Percentiles rank a stretch among this genome's conserved stretches.
Evolutionary conservation across 2,113 vertebrate species (phyloP).

Genomic region (Hyperopisus bebe): DNA sequence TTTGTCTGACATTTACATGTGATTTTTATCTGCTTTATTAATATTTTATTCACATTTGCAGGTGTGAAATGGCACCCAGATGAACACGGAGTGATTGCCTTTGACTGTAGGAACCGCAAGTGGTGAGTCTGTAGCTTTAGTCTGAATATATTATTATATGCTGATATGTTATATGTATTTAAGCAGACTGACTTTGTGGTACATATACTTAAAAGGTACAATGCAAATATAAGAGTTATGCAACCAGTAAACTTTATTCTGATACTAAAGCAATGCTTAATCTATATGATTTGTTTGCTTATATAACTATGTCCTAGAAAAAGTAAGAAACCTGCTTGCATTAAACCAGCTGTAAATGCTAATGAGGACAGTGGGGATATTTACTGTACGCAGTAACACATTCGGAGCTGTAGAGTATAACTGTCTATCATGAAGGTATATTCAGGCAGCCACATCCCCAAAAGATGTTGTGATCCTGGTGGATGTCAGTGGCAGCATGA

Average conservation of each 20-base stretch:
- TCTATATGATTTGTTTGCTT: neutral
- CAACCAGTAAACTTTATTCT: neutral
- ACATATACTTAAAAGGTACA: neutral
- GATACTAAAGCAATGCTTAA: neutral
- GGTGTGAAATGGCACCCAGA: conserved; percentile 97
- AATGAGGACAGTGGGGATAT: neutral
- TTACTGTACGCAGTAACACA: neutral
- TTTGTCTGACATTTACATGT: conserved; percentile 10
- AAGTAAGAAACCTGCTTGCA: neutral
- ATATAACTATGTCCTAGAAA: neutral
- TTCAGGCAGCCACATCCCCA: conserved; percentile 91
- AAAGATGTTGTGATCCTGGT: conserved; percentile 92
- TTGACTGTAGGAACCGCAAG: conserved; percentile 97
- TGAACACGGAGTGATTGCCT: conserved; percentile 93
- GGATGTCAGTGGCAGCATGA: conserved; percentile 95
- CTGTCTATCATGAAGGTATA: conserved; percentile 69
- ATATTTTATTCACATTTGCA: conserved; percentile 36
- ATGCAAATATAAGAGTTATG: neutral
- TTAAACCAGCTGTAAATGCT: neutral
- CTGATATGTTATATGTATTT: neutral
- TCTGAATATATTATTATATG: neutral
- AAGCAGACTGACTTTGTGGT: neutral
- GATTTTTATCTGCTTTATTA: neutral
- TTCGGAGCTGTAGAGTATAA: neutral
- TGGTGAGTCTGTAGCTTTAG: conserved; percentile 63